phyloP scores from a whole-genome alignment of 2,797 vertebrate genomes.

The Macroramphosus scolopax region DNA sequence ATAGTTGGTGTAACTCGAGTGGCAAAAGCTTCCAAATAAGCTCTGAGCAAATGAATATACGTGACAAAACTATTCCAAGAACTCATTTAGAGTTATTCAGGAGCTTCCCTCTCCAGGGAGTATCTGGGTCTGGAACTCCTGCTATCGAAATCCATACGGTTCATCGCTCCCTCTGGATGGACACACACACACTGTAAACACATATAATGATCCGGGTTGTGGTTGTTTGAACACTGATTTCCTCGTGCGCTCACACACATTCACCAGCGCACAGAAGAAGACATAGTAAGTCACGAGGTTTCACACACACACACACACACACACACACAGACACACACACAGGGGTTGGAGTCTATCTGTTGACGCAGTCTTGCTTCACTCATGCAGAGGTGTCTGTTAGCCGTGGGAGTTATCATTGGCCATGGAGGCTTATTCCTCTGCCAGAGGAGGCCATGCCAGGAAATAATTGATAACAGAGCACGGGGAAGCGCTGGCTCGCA shows the following conservation, averaged over 20 bases:
- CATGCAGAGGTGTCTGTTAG: constrained; percentile 68
- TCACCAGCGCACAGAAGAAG: too few species aligned
- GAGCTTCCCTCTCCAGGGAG: constrained; percentile 10
- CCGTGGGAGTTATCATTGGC: constrained; percentile 67
- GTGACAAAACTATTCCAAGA: constrained; percentile 15
- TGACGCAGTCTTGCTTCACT: constrained; percentile 59
- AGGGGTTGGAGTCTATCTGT: constrained; percentile 37
- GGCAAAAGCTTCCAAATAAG: constrained; percentile 23
- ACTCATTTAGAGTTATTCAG: constrained; percentile 30
- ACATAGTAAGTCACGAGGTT: too few species aligned
- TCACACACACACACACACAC: not conserved
- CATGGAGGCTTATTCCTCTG: constrained; percentile 60
- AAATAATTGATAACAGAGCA: constrained; percentile 62
- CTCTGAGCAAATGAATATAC: constrained; percentile 15
- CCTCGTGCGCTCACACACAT: not conserved
- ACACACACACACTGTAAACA: constrained; percentile 8
- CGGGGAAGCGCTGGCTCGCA: constrained; percentile 38
- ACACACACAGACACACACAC: constrained; percentile 6
- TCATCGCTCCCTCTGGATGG: constrained; percentile 18
- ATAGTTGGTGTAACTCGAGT: too few species aligned
- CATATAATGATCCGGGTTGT: not conserved
- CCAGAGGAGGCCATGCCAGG: constrained; percentile 54
- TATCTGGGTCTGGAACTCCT: constrained; percentile 30
- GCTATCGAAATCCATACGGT: constrained; percentile 39
- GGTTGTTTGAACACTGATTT: too few species aligned